Base-by-base conservation (phyloP, 2,797 vertebrate genomes). In the Zenarchopterus dispar region DNA sequence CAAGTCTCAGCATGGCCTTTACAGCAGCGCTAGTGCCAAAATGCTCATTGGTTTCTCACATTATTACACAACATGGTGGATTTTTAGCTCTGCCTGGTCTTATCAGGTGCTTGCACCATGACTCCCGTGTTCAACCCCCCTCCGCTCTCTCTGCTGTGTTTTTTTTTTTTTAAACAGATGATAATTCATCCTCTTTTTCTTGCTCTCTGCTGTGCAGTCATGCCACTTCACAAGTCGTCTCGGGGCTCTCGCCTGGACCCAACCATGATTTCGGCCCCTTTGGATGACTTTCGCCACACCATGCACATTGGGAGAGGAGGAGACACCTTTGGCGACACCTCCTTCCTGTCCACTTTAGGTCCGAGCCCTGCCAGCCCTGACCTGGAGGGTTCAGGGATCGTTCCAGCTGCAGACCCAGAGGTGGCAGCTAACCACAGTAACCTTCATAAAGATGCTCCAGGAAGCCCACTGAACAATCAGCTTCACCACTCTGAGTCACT, bases 231-330 rank as follows among this genome's bases (percentile, higher is more conserved):
- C 87, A 97, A 97, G 88, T 94, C 95, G 33, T 73, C 92, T 60
- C 94, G 95, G 77, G 90, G 89, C 21, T 80, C 90, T 17, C 95
- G 95, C 53, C 87, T 95, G 88, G 93, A 94, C 80, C 94, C 94
- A 13, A 95, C 95, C 52, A 94, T 95, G 93, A 94, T 97, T 90
- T 96, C 96, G 21, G 69, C 95, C 70, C 91, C 96, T 4, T 24
- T 95, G 67, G 87, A 95, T 24, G 96, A 97, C 86, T 97, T 97
- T 87, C 93, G 96, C 21, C 96, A 97, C 91, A 97, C 96, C 8
- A 95, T 97, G 95, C 96, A 97, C 84, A 96, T 97, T 21, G 96
- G 96, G n/a, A 92, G 96, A 43, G 94, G 95, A 5, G 96, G 96
- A 0, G 96, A 97, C 18, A 94, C 92, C 44, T 97, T 97, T 17